Percentiles rank a stretch among this genome's conserved stretches.
phyloP scores from a whole-genome alignment of 2,113 vertebrate genomes.

The Dasyprocta punctata region DNA sequence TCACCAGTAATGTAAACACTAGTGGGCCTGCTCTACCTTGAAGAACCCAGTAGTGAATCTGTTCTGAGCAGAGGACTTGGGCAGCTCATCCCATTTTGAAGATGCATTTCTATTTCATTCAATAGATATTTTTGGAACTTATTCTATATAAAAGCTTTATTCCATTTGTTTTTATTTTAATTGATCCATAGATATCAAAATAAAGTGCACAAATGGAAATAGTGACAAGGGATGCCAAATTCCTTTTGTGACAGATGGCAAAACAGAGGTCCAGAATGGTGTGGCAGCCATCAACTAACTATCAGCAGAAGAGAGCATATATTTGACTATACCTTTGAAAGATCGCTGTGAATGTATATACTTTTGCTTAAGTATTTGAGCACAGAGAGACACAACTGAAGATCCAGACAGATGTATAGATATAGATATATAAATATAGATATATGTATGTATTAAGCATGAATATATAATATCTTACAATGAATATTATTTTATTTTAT shows the following conservation, averaged over 20 bases:
- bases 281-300: not conserved
- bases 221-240: not conserved
- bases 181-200: not conserved
- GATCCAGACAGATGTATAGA: not conserved
- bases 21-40: not conserved
- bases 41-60: not conserved
- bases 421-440: not conserved
- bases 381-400: not conserved
- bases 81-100: not conserved
- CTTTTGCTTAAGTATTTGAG: not conserved
- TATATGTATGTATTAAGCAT: not conserved
- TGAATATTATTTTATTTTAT: not conserved
- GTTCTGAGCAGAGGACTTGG: not conserved
- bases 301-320: not conserved
- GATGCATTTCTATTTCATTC: conserved; percentile 9
- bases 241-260: not conserved
- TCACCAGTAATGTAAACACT: not conserved
- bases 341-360: not conserved
- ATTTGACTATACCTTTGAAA: not conserved
- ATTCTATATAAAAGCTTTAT: not conserved
- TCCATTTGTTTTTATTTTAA: not conserved
- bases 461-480: not conserved
- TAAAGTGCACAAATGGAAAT: not conserved
- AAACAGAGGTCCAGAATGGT: not conserved
- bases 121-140: not conserved